A percentile compares a stretch with the other conserved stretches of the same genome.
phyloP scores from a whole-genome alignment of 2,797 vertebrate genomes.

The Melanitta fusca region DNA sequence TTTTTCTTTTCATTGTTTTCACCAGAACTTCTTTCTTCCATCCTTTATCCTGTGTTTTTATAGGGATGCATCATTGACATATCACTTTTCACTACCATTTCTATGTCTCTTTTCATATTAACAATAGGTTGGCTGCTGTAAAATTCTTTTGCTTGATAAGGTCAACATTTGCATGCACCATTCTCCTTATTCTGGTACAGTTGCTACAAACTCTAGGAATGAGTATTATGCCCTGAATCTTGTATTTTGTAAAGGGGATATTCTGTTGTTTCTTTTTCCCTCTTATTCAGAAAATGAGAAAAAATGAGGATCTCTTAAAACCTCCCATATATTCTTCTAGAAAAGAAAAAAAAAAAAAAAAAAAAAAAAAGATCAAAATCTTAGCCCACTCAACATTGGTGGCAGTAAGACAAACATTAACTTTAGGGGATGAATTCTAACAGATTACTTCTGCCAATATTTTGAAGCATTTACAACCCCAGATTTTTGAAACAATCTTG shows the following conservation, averaged over 20 bases:
- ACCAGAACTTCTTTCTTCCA: not conserved
- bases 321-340: not conserved
- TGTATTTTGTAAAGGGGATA: not conserved
- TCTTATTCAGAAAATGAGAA: not conserved
- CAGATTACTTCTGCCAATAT: not conserved
- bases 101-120: not conserved
- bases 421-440: not conserved
- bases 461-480: not conserved
- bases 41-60: not conserved
- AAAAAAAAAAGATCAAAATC: not conserved
- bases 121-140: not conserved
- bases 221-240: not conserved
- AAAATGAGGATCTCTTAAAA: not conserved
- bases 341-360: not conserved
- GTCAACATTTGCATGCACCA: not conserved
- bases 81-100: not conserved
- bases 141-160: not conserved
- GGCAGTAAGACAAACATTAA: not conserved
- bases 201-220: not conserved
- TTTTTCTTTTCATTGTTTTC: not conserved
- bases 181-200: not conserved
- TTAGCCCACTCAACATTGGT: rapidly evolving
- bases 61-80: not conserved
- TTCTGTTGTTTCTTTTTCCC: not conserved
- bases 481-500: not conserved